These are phyloP conservation scores for Cricetomys ansorgei DNA, from an alignment of 2,113 vertebrate species.

Conservation along the genomic window DNA sequence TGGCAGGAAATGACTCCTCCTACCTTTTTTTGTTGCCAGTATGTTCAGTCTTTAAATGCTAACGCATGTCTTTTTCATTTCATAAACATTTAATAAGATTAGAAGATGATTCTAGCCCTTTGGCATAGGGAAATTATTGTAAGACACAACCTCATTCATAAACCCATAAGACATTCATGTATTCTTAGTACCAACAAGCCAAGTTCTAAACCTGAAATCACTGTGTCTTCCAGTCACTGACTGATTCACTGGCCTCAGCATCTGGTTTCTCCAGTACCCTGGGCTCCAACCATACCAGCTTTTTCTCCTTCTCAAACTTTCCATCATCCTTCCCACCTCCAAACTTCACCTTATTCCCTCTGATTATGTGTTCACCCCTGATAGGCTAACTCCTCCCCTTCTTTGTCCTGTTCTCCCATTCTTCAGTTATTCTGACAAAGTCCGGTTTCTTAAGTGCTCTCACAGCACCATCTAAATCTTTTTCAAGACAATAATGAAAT, in stretches of 20 bases:
- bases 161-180: neutral
- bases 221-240: neutral
- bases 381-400: neutral
- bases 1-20: neutral
- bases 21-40: neutral
- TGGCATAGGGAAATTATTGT: neutral
- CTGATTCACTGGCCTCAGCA: fast-evolving
- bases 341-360: neutral
- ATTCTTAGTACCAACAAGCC: neutral
- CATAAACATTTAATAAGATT: neutral
- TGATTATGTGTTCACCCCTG: neutral
- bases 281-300: neutral
- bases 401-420: neutral
- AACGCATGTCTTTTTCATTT: neutral
- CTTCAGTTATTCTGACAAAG: neutral
- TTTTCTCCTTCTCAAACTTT: neutral
- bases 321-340: neutral
- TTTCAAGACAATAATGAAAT: neutral
- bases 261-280: neutral
- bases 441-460: neutral
- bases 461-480: neutral
- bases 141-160: neutral
- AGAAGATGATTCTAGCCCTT: neutral
- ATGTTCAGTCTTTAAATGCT: neutral
- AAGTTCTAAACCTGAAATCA: neutral